A percentile compares a stretch with the other conserved stretches of the same genome.
These are phyloP conservation scores for Synanthedon myopaeformis DNA, from an alignment of 2,888 invertebrate species.

Conservation along the genomic window DNA sequence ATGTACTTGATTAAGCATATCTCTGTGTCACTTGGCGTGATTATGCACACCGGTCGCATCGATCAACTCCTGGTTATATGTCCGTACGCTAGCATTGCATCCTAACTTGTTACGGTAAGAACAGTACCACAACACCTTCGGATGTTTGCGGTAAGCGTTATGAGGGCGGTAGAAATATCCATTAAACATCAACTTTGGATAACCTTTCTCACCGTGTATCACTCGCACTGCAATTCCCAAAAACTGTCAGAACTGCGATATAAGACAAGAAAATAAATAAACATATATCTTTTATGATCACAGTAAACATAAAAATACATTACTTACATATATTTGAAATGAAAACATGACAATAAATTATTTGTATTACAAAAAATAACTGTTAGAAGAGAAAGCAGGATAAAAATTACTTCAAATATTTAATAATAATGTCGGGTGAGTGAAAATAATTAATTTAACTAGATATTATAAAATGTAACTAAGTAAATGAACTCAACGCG, in stretches of 20 bases:
- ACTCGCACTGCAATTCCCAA: conserved; percentile 40
- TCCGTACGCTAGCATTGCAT: conserved; percentile 45
- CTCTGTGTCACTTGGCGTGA: conserved; percentile 34
- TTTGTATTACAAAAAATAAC: too few relatives aligned
- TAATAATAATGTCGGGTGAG: too few relatives aligned
- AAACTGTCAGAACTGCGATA: background rate
- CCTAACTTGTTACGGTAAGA: conserved; percentile 40
- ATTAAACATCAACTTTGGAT: conserved; percentile 45
- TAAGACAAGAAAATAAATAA: too few relatives aligned
- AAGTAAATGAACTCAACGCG: too few relatives aligned
- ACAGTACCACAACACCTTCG: conserved; percentile 57
- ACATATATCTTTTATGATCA: background rate
- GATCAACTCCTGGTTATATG: conserved; percentile 41
- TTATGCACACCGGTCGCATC: conserved; percentile 41
- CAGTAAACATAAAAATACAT: background rate
- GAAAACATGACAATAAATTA: too few relatives aligned
- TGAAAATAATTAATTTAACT: too few relatives aligned
- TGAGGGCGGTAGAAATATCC: conserved; percentile 55
- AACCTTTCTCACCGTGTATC: conserved; percentile 44
- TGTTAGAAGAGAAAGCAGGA: too few relatives aligned
- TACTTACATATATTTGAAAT: background rate
- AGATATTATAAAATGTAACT: too few relatives aligned
- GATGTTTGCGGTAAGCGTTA: conserved; percentile 56
- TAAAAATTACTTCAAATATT: too few relatives aligned
- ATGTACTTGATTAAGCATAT: conserved; percentile 16